Conservation (phyloP, 92 coral and sea anemone species). For the Zoanthus sansibaricus region DNA sequence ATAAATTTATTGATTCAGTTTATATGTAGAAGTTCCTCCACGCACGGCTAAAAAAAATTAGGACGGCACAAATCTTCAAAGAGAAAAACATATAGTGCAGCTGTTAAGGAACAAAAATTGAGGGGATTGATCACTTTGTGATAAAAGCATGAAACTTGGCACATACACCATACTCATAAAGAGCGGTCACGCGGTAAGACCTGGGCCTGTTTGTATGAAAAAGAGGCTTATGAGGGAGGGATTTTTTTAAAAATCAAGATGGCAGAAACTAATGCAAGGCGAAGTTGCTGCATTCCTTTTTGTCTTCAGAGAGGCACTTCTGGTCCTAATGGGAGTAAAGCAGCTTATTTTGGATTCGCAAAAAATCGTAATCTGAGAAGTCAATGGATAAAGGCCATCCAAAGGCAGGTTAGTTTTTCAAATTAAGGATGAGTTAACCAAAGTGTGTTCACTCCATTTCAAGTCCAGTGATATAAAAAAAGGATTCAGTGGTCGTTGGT, state of each 20-base stretch:
- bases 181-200: constrained; percentile 2
- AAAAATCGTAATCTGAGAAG: not conserved
- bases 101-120: no score
- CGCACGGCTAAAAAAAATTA: no score
- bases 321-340: not conserved
- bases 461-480: constrained; percentile 44
- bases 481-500: constrained; percentile 48
- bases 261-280: not conserved
- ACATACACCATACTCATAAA: not conserved
- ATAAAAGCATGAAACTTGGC: no score
- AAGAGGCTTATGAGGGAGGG: not conserved
- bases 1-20: no score
- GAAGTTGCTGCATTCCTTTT: constrained; percentile 28
- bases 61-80: no score
- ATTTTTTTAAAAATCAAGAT: not conserved
- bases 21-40: no score
- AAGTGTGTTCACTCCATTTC: constrained; percentile 72
- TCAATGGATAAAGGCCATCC: constrained; percentile 36
- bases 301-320: constrained; percentile 36
- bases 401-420: not conserved
- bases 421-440: constrained; percentile 20
- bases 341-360: constrained; percentile 14
- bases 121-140: no score
- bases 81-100: no score
- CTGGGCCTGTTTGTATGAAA: not conserved